Evolutionary conservation across 2,113 vertebrate species (phyloP).

Genomic region (Pholis gunnellus): DNA sequence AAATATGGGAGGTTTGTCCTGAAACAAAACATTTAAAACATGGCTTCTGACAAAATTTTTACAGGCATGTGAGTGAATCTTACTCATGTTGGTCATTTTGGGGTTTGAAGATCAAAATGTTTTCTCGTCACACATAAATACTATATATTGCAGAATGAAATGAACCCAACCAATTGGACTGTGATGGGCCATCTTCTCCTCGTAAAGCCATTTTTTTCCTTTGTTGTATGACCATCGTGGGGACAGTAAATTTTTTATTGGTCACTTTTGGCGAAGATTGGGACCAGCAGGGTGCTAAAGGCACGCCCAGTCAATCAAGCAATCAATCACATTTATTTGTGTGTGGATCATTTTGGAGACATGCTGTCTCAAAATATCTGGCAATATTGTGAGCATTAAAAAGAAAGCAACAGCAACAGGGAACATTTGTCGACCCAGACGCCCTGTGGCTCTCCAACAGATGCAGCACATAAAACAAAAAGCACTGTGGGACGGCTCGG

Average conservation of each 20-base stretch:
- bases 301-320: conserved; percentile 53
- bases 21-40: not conserved
- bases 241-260: conserved; percentile 73
- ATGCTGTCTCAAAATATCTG: conserved; percentile 16
- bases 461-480: conserved; percentile 25
- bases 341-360: conserved; percentile 43
- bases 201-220: conserved; percentile 41
- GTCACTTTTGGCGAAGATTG: conserved; percentile 56
- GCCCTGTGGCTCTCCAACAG: conserved; percentile 17
- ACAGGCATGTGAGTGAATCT: not conserved
- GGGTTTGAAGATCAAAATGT: not conserved
- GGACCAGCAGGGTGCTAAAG: conserved; percentile 54
- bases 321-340: conserved; percentile 67
- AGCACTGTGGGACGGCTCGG: not conserved
- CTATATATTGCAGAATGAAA: conserved; percentile 29
- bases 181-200: conserved; percentile 56
- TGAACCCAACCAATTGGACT: conserved; percentile 34
- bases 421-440: conserved; percentile 23
- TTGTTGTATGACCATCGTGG: conserved; percentile 30
- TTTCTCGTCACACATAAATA: conserved; percentile 21
- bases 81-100: not conserved
- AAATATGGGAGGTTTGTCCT: not conserved
- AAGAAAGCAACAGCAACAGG: conserved; percentile 8
- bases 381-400: conserved; percentile 30
- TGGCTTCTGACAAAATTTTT: not conserved